Evolutionary conservation across 2,888 invertebrate genomes (phyloP).

Genomic region (Morpho deidamia): DNA sequence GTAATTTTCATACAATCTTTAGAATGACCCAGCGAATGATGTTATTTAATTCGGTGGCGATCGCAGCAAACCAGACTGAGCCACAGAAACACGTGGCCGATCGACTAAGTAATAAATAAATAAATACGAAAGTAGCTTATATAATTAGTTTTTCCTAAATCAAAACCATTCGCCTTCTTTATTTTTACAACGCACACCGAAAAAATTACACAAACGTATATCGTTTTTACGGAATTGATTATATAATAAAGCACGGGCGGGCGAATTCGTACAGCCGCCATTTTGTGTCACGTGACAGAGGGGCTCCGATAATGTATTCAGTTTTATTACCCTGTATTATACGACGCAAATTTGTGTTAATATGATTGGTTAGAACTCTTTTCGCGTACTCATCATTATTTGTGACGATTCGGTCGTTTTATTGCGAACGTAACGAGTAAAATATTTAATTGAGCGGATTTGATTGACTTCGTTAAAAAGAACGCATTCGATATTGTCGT

Average conservation of each 20-base stretch:
- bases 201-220: slow-evolving; percentile 21
- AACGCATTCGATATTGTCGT: no score
- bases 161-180: slow-evolving; percentile 3
- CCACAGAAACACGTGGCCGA: no score
- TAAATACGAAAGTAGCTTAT: background rate
- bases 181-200: slow-evolving; percentile 14
- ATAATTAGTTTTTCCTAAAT: no score
- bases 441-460: no score
- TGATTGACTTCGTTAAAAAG: no score
- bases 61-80: no score
- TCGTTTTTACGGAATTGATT: slow-evolving; percentile 25
- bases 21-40: no score
- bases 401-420: background rate
- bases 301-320: background rate
- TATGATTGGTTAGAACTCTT: slow-evolving; percentile 8
- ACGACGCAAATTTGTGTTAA: slow-evolving; percentile 4
- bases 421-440: background rate
- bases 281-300: slow-evolving; percentile 13
- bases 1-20: no score
- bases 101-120: no score
- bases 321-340: slow-evolving; percentile 3
- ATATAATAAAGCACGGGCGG: slow-evolving; percentile 20
- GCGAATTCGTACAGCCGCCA: slow-evolving; percentile 18
- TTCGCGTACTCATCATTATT: background rate
- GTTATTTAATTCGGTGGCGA: no score